Evolutionary conservation across 2,113 vertebrate genomes (phyloP).

Genomic region (Castor canadensis): DNA sequence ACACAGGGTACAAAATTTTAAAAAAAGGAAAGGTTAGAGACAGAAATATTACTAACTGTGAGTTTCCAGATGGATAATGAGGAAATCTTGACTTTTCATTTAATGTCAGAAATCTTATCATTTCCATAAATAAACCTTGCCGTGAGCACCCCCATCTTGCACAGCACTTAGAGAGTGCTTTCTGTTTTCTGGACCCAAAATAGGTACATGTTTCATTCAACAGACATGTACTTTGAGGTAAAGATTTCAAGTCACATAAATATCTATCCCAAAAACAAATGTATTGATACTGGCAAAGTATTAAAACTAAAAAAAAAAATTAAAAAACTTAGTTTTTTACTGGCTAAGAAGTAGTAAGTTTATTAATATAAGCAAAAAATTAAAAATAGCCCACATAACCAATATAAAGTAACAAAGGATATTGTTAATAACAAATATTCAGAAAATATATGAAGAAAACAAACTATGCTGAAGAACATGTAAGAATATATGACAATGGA

Average conservation of each 20-base stretch:
- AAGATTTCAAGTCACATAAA: conserved; percentile 47
- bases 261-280: background rate
- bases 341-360: background rate
- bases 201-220: conserved; percentile 31
- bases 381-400: background rate
- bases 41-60: conserved; percentile 67
- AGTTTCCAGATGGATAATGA: conserved; percentile 69
- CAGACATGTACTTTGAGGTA: background rate
- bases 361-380: background rate
- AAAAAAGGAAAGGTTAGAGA: conserved; percentile 64
- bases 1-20: conserved; percentile 42
- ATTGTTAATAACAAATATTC: background rate
- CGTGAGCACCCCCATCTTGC: background rate
- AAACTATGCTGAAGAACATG: background rate
- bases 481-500: background rate
- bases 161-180: background rate
- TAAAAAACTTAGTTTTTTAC: background rate
- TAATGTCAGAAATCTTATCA: conserved; percentile 73
- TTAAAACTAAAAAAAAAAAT: background rate
- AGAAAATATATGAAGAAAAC: background rate
- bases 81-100: conserved; percentile 74
- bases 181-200: conserved; percentile 54
- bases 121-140: conserved; percentile 60
- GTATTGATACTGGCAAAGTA: background rate
- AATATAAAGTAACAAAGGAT: background rate